Conservation (phyloP, 1,140 invertebrate genomes). For the Platyscapa corneri region DNA sequence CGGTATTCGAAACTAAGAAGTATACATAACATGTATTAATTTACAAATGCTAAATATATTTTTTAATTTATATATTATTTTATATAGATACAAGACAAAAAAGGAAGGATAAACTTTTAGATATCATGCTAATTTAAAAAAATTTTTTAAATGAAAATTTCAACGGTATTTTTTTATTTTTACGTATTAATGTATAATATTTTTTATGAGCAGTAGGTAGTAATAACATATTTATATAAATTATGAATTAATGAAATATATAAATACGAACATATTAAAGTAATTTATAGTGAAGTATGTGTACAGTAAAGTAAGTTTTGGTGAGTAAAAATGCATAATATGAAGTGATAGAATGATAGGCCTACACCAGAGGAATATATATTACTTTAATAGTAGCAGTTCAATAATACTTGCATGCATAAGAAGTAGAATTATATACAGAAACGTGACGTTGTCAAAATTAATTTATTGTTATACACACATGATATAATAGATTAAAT, state of each 20-base stretch:
- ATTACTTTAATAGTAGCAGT: not conserved
- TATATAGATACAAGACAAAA: no score
- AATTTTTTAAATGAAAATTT: slow-evolving; percentile 4
- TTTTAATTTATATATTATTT: no score
- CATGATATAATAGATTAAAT: not conserved
- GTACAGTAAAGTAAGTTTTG: not conserved
- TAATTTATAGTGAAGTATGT: not conserved
- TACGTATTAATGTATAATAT: not conserved
- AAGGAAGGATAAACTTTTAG: not conserved
- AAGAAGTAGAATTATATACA: not conserved
- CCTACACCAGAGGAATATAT: not conserved
- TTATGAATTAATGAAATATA: not conserved
- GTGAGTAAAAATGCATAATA: not conserved
- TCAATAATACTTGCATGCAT: slow-evolving; percentile 20
- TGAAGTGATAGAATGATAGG: not conserved
- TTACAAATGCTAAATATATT: no score
- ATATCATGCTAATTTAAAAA: not conserved
- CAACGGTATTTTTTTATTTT: not conserved
- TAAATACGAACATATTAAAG: slow-evolving; percentile 2
- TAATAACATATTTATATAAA: not conserved
- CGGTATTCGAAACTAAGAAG: no score
- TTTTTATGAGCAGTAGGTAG: not conserved
- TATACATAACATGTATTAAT: no score
- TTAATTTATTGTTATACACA: not conserved
- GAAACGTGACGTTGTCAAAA: not conserved